Evolutionary conservation across 2,113 vertebrate genomes (phyloP).

Genomic region (Arizona elegans): DNA sequence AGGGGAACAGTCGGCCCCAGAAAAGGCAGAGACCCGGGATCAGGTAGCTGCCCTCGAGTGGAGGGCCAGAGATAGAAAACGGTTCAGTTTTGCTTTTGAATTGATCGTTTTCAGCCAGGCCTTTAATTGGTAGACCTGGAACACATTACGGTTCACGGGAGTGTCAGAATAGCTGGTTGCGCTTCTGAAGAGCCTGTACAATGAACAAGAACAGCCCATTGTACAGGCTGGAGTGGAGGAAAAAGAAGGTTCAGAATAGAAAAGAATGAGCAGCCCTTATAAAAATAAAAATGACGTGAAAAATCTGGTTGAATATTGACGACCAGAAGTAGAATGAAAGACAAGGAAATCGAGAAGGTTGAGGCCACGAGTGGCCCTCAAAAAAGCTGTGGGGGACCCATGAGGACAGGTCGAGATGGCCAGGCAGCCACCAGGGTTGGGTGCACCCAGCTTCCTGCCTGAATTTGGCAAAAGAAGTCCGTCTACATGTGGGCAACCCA

Average conservation of each 20-base stretch:
- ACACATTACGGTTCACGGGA: background rate
- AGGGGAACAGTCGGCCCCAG: background rate
- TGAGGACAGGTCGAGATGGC: background rate
- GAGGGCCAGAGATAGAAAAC: background rate
- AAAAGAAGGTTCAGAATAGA: background rate
- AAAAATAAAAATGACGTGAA: background rate
- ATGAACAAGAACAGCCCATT: background rate
- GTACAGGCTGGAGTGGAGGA: background rate
- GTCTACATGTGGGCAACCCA: background rate
- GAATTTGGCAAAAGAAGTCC: background rate
- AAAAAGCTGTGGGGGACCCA: background rate
- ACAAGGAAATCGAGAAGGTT: accelerated
- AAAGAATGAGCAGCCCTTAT: background rate
- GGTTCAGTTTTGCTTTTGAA: background rate
- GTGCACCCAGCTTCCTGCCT: background rate
- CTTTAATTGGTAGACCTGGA: background rate
- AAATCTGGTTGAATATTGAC: background rate
- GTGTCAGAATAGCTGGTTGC: background rate
- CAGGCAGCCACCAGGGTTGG: background rate
- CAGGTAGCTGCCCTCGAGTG: background rate
- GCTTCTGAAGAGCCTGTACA: background rate
- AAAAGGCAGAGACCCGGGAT: background rate
- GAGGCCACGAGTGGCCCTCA: background rate
- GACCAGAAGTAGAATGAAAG: background rate
- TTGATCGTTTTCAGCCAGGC: background rate